Conservation (phyloP, 2,888 invertebrate genomes). For the Drosophila greeni region DNA sequence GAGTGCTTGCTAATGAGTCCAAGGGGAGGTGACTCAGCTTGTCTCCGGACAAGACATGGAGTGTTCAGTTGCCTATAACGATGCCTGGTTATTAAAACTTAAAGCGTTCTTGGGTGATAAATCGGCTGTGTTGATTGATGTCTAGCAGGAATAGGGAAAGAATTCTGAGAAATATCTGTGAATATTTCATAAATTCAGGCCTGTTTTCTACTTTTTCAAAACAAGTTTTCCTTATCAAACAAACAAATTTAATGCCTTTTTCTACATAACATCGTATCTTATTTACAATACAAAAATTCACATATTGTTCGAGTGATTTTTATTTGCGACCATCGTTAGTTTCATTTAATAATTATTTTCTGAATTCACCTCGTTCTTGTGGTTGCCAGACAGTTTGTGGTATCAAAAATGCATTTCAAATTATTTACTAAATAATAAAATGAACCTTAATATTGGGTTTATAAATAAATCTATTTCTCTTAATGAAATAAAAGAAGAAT, state of each 20-base stretch:
- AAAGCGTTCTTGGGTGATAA: constrained; percentile 48
- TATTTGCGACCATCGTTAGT: background rate
- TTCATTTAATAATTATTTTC: background rate
- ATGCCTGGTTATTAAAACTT: constrained; percentile 56
- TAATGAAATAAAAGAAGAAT: background rate
- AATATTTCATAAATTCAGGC: constrained; percentile 5
- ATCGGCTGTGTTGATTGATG: constrained; percentile 55
- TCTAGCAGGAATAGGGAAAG: background rate
- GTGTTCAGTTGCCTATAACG: constrained; percentile 30
- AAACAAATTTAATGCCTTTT: background rate
- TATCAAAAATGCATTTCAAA: background rate
- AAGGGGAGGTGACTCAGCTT: constrained; percentile 17
- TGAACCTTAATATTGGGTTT: background rate
- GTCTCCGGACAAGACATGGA: background rate
- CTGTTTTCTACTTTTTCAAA: background rate
- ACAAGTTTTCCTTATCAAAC: background rate
- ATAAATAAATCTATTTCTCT: background rate
- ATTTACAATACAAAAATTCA: background rate
- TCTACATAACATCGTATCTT: background rate
- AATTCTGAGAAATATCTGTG: constrained; percentile 7
- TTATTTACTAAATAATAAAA: background rate
- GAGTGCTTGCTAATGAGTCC: constrained; percentile 55
- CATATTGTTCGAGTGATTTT: background rate
- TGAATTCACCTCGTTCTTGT: background rate
- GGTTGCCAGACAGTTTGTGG: background rate